A percentile compares a stretch with the other conserved stretches of the same genome.
Conservation (phyloP, 2,113 vertebrate species). For the Penelope pileata region DNA sequence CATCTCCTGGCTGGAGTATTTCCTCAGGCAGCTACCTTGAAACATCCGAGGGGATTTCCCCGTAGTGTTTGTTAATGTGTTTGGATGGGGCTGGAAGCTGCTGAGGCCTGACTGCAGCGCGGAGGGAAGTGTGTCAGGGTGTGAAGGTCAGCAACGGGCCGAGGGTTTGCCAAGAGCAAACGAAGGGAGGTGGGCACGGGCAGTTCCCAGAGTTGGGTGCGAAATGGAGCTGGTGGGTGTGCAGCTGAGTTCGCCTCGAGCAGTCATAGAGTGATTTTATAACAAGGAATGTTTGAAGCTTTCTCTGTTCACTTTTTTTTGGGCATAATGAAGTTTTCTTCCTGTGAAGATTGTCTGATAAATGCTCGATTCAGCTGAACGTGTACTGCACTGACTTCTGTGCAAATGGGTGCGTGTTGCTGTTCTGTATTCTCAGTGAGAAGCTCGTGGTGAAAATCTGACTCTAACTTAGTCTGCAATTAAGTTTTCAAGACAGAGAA, state of each 20-base stretch:
- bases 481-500: neutral
- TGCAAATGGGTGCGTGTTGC: neutral
- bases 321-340: neutral
- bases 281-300: accelerated
- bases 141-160: neutral
- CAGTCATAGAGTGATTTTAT: neutral
- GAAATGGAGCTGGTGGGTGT: neutral
- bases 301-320: neutral
- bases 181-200: neutral
- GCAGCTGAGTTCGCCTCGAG: neutral
- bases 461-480: neutral
- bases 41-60: neutral
- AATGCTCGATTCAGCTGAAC: conserved; percentile 1
- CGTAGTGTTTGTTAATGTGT: neutral
- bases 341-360: neutral
- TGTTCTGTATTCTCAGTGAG: neutral
- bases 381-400: neutral
- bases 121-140: neutral
- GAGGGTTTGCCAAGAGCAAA: neutral
- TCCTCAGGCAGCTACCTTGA: neutral
- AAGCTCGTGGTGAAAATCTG: neutral
- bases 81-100: neutral
- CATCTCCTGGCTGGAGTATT: neutral
- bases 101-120: neutral
- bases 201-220: neutral